These are phyloP conservation scores for Carpatolechia fugitivella DNA, from an alignment of 2,888 invertebrate genomes.

Conservation along the genomic window DNA sequence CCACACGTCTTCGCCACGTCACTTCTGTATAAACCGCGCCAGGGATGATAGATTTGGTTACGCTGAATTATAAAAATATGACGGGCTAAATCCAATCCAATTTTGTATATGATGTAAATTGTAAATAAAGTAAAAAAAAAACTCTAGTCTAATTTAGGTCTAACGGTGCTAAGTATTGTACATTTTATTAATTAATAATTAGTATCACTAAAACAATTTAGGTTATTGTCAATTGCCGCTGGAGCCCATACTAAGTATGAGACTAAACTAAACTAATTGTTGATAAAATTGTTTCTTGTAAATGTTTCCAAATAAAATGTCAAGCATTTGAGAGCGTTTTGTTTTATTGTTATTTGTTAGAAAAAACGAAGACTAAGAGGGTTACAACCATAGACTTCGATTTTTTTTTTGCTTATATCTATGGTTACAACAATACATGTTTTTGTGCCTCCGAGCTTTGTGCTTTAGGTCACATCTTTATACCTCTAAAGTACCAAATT, in stretches of 20 bases:
- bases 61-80: no score
- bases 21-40: no score
- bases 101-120: constrained; percentile 27
- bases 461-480: no score
- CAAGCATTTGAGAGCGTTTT: constrained; percentile 62
- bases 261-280: constrained; percentile 55
- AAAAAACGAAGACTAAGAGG: background rate
- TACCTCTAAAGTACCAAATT: no score
- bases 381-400: no score
- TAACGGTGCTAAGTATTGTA: constrained; percentile 78
- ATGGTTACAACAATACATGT: no score
- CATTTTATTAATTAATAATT: constrained; percentile 39
- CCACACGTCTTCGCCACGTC: no score
- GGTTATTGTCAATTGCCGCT: constrained; percentile 60
- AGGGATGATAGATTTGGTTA: no score
- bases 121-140: constrained; percentile 49
- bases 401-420: no score
- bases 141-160: constrained; percentile 76
- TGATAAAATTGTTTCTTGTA: constrained; percentile 70
- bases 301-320: constrained; percentile 77
- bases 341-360: constrained; percentile 51
- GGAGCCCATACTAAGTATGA: constrained; percentile 63
- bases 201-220: constrained; percentile 31
- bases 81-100: no score
- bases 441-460: no score